Conservation (phyloP, 2,113 vertebrate genomes). For the Otolemur garnettii region DNA sequence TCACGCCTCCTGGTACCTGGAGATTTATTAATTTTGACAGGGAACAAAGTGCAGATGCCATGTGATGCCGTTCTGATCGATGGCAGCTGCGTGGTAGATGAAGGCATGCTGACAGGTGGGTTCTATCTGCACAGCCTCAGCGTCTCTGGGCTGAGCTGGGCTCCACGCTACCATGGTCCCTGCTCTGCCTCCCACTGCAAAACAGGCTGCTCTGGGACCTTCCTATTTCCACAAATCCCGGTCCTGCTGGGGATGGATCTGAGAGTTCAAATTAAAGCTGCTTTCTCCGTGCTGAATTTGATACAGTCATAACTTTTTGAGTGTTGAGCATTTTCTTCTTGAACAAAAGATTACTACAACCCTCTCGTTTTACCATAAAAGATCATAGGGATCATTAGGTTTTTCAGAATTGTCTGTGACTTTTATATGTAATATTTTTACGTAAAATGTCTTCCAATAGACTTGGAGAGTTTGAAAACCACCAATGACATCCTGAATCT, state of each 20-base stretch:
- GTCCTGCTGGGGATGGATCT: background rate
- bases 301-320: background rate
- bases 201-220: background rate
- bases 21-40: slow-evolving; percentile 87
- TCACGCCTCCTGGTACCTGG: slow-evolving; percentile 89
- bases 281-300: background rate
- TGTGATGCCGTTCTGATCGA: slow-evolving; percentile 89
- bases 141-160: background rate
- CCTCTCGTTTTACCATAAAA: background rate
- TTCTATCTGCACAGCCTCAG: background rate
- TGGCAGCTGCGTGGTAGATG: slow-evolving; percentile 88
- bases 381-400: background rate
- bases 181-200: background rate
- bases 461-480: background rate
- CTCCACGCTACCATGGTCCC: rapidly evolving
- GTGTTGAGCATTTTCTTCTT: background rate
- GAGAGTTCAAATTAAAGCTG: slow-evolving; percentile 8
- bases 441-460: background rate
- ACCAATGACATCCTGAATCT: background rate
- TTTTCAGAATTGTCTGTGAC: background rate
- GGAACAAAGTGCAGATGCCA: slow-evolving; percentile 85
- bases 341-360: background rate
- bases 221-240: background rate
- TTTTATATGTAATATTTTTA: slow-evolving; percentile 8
- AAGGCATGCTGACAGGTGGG: slow-evolving; percentile 91